These are phyloP conservation scores for Rhodinocichla rosea DNA, from an alignment of 2,113 vertebrate genomes.

Conservation along the genomic window DNA sequence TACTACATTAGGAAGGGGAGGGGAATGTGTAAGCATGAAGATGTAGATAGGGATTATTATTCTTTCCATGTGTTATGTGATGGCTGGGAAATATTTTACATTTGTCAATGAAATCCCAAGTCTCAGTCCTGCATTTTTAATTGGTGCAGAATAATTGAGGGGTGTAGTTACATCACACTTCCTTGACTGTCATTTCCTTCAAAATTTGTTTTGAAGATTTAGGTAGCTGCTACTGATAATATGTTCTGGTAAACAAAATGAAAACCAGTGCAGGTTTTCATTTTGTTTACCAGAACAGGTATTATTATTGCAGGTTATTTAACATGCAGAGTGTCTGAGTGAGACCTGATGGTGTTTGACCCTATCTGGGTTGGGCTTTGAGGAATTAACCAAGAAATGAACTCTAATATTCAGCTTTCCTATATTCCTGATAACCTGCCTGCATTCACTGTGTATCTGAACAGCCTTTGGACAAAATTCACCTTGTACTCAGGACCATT, in stretches of 20 bases:
- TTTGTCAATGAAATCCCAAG: not conserved
- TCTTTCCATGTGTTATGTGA: not conserved
- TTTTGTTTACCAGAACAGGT: too few relatives aligned
- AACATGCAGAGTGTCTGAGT: not conserved
- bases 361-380: not conserved
- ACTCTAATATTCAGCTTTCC: not conserved
- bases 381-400: constrained; percentile 20
- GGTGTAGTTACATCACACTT: not conserved
- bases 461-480: not conserved
- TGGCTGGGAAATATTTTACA: not conserved
- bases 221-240: not conserved
- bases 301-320: not conserved
- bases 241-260: not conserved
- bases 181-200: not conserved
- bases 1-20: not conserved
- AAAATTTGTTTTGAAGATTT: not conserved
- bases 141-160: not conserved
- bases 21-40: not conserved
- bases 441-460: not conserved
- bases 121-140: not conserved
- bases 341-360: not conserved
- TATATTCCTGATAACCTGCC: not conserved
- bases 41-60: not conserved
- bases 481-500: not conserved
- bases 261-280: not conserved